Conservation (phyloP, 2,888 invertebrate species). For the Lampropteryx suffumata region DNA sequence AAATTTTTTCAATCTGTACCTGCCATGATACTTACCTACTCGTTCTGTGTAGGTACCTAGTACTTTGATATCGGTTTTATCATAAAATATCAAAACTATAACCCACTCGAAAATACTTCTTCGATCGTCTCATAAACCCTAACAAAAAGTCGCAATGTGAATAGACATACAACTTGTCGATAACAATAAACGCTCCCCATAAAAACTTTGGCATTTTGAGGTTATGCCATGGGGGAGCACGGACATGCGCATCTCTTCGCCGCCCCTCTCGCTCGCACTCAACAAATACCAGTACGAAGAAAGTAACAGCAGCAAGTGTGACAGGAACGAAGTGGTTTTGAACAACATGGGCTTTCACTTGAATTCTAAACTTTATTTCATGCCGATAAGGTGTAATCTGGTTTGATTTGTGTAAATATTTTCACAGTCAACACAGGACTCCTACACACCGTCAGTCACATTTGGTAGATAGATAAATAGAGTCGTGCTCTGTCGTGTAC, state of each 20-base stretch:
- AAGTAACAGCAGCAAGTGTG: slow-evolving; percentile 50
- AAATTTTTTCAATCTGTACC: too few relatives aligned
- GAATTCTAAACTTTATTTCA: slow-evolving; percentile 38
- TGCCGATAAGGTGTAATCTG: slow-evolving; percentile 44
- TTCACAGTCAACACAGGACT: slow-evolving; percentile 56
- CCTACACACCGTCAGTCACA: slow-evolving; percentile 43
- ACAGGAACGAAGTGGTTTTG: slow-evolving; percentile 54
- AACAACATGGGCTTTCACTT: slow-evolving; percentile 34
- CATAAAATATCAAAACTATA: slow-evolving; percentile 27
- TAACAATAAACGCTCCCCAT: slow-evolving; percentile 54
- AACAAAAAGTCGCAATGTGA: slow-evolving; percentile 46
- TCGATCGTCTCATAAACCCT: slow-evolving; percentile 42
- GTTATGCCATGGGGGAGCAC: slow-evolving; percentile 45
- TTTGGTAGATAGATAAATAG: slow-evolving; percentile 51
- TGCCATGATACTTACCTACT: too few relatives aligned
- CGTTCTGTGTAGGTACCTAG: too few relatives aligned
- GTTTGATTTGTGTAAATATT: slow-evolving; percentile 50
- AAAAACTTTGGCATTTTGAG: slow-evolving; percentile 59
- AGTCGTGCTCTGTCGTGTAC: slow-evolving; percentile 52
- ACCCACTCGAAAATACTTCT: slow-evolving; percentile 35
- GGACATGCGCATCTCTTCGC: slow-evolving; percentile 59
- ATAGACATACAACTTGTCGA: slow-evolving; percentile 54
- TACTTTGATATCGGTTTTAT: neutral
- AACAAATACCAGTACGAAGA: slow-evolving; percentile 40
- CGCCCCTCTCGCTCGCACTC: slow-evolving; percentile 46